Base-by-base conservation (phyloP, 2,888 invertebrate species). In the Eudemis profundana region DNA sequence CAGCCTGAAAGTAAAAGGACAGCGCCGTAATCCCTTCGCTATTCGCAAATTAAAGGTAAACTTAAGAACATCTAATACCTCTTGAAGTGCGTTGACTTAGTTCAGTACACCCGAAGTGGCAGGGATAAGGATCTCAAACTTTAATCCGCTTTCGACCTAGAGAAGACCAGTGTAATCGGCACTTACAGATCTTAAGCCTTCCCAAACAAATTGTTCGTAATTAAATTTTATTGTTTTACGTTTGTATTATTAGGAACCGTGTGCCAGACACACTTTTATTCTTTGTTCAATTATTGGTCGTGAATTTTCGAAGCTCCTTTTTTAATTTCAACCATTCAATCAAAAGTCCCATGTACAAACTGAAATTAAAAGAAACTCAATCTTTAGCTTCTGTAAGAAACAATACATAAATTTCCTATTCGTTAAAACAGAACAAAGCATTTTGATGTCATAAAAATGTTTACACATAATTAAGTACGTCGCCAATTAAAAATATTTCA, bases 81-180 rank as follows among this genome's bases (percentile, higher is more conserved):
- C 4, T 36, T 15, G 36, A 15, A 21, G 42, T 15, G 8, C 36
- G 38, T 50, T 29, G 60, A 60, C 49, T 49, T 38, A 47, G 23
- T 60, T 38, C 15, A 27, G 29, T 50, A 29, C 23, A 33, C 50
- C 60, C 53, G 47, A 44, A 40, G 33, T 17, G 40, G 47, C 17
- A 17, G 21, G 63, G 49, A 44, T 44, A 50, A 57, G 29, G 23
- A 44, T 36, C 33, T 63, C 19, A 14, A 56, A 63, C 49, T 56
- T 57, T 42, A 50, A 57, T 47, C 49, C 54, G 40, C n/a, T 36
- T 42, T 57, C 49, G 57, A 33, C 57, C 57, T 44, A 17, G 17
- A 42, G 29, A 47, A 14, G 14, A 23, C 14, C 7, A 40, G 10
- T 29, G 29, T 51, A 51, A 51, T 61, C 42, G 33, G 50, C 33